Conservation (phyloP, 2,888 invertebrate species). For the Spatulosminthurus flaviceps region DNA sequence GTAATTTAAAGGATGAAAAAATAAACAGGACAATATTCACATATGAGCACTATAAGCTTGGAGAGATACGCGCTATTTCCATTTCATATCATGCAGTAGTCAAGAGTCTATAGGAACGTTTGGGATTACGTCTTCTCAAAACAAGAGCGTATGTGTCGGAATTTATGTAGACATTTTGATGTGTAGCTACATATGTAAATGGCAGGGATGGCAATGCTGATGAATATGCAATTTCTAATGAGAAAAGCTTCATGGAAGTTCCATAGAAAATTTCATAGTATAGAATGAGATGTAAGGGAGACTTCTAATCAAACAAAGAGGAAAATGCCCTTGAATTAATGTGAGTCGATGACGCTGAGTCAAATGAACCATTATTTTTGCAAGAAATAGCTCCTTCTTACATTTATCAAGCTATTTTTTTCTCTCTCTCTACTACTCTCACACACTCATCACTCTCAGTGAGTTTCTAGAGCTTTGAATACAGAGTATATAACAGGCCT, state of each 20-base stretch:
- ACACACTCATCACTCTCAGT: no score
- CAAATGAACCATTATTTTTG: conserved; percentile 43
- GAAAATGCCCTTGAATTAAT: conserved; percentile 47
- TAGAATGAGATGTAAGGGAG: conserved; percentile 18
- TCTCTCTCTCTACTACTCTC: no score
- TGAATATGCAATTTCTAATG: conserved; percentile 46
- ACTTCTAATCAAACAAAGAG: conserved; percentile 35
- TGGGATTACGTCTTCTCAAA: no score
- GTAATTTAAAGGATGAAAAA: conserved; percentile 28
- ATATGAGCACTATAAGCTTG: no score
- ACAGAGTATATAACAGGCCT: no score
- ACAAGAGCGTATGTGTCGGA: no score
- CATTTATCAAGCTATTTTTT: neutral
- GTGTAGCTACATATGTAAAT: neutral
- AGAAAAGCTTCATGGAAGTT: conserved; percentile 24
- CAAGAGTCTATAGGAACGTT: no score
- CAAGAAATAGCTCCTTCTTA: conserved; percentile 25
- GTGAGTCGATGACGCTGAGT: conserved; percentile 34
- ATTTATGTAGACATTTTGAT: no score
- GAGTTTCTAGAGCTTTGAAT: no score
- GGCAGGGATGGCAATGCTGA: neutral
- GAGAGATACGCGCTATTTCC: no score
- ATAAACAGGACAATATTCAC: neutral
- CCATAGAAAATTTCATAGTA: neutral
- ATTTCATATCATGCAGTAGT: no score